phyloP scores from a whole-genome alignment of 2,888 invertebrate genomes.

The Disparrhopalites patrizii region DNA sequence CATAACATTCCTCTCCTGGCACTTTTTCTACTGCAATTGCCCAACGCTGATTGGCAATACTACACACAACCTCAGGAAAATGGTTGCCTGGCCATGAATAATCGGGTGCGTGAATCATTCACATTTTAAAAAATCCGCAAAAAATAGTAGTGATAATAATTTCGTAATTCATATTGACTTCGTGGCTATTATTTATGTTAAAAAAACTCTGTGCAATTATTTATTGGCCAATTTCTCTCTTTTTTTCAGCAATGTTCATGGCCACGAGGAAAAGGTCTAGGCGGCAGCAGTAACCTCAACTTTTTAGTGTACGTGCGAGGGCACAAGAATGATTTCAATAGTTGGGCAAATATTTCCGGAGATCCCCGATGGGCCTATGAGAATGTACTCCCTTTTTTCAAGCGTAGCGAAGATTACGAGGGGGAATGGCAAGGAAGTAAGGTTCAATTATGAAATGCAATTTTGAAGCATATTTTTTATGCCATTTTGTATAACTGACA shows the following conservation, averaged over 20 bases:
- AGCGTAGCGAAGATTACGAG: slow-evolving; percentile 38
- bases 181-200: not conserved
- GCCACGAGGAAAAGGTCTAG: slow-evolving; percentile 69
- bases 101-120: no score
- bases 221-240: slow-evolving; percentile 5
- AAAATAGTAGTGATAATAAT: not conserved
- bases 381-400: slow-evolving; percentile 36
- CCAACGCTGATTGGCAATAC: slow-evolving; percentile 43
- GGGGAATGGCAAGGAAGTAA: slow-evolving; percentile 39
- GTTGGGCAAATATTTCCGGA: slow-evolving; percentile 39
- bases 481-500: no score
- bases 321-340: slow-evolving; percentile 38
- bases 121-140: not conserved
- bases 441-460: not conserved
- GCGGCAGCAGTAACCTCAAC: slow-evolving; percentile 55
- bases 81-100: slow-evolving; percentile 38
- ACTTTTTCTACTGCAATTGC: slow-evolving; percentile 37
- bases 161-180: not conserved
- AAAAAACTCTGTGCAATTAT: no score
- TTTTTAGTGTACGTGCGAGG: slow-evolving; percentile 40
- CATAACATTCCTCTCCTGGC: slow-evolving; percentile 34
- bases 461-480: not conserved
- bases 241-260: slow-evolving; percentile 62
- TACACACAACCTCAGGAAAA: slow-evolving; percentile 41
- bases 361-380: slow-evolving; percentile 36